phyloP scores from a whole-genome alignment of 1,140 invertebrate genomes.

The Hylaeus volcanicus region DNA sequence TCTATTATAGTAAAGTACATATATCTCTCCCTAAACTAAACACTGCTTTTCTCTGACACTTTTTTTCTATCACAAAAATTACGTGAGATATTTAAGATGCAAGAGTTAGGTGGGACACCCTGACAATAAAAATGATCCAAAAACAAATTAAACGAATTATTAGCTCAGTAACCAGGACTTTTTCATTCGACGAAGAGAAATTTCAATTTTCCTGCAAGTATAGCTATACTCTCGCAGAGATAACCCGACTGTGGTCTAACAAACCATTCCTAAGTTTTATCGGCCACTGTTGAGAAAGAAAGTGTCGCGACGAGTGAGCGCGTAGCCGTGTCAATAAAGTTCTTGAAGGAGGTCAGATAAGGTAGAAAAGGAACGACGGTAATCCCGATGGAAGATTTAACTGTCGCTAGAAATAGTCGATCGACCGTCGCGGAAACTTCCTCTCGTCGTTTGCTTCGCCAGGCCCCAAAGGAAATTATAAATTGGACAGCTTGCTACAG shows the following conservation, averaged over 20 bases:
- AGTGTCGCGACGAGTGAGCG: neutral
- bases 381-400: slow-evolving; percentile 66
- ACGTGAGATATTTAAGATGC: too few relatives aligned
- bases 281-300: neutral
- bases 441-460: slow-evolving; percentile 20
- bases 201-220: too few relatives aligned
- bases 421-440: slow-evolving; percentile 45
- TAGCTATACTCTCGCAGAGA: too few relatives aligned
- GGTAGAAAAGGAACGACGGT: slow-evolving; percentile 32
- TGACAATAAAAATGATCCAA: too few relatives aligned
- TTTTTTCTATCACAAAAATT: too few relatives aligned
- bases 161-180: too few relatives aligned
- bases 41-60: too few relatives aligned
- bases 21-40: too few relatives aligned
- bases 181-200: too few relatives aligned
- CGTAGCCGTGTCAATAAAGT: slow-evolving; percentile 30
- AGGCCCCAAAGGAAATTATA: slow-evolving; percentile 66
- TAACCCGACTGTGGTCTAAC: neutral
- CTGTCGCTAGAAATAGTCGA: slow-evolving; percentile 60
- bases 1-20: too few relatives aligned
- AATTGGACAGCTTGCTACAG: slow-evolving; percentile 58
- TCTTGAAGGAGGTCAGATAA: slow-evolving; percentile 4
- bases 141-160: too few relatives aligned
- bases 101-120: too few relatives aligned
- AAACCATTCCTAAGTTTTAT: neutral